phyloP scores from a whole-genome alignment of 1,140 invertebrate genomes.

The Theocolax elegans region DNA sequence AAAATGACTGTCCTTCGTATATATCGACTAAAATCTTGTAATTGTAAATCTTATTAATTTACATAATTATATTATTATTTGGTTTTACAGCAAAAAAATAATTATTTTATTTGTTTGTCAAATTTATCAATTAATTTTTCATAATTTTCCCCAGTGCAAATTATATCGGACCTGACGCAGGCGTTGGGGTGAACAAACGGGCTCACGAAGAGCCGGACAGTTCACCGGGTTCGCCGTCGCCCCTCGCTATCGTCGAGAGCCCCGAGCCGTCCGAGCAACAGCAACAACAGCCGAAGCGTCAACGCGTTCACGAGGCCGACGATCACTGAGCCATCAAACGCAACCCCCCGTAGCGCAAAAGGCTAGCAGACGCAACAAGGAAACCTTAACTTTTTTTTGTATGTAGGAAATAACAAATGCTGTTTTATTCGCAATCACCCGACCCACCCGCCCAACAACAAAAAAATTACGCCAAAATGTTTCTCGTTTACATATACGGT shows the following conservation, averaged over 20 bases:
- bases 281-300: slow-evolving; percentile 56
- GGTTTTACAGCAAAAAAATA: too few species aligned
- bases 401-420: slow-evolving; percentile 64
- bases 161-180: slow-evolving; percentile 63
- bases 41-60: too few species aligned
- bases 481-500: background rate
- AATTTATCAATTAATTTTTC: too few species aligned
- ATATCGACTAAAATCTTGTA: too few species aligned
- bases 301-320: slow-evolving; percentile 63
- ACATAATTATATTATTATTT: too few species aligned
- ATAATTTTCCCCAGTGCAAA: slow-evolving; percentile 60
- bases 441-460: too few species aligned
- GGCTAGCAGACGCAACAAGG: slow-evolving; percentile 52
- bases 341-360: slow-evolving; percentile 38
- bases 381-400: slow-evolving; percentile 45
- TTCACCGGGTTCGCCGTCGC: slow-evolving; percentile 63
- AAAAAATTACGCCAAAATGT: slow-evolving; percentile 43
- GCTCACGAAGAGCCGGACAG: slow-evolving; percentile 63
- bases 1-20: too few species aligned
- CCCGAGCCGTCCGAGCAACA: slow-evolving; percentile 63
- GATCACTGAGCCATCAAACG: slow-evolving; percentile 60
- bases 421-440: slow-evolving; percentile 56
- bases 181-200: slow-evolving; percentile 59
- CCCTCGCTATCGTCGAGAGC: slow-evolving; percentile 65
- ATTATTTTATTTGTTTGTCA: too few species aligned